Conservation (phyloP, 2,888 invertebrate species). For the Dicroscelio sp. region DNA sequence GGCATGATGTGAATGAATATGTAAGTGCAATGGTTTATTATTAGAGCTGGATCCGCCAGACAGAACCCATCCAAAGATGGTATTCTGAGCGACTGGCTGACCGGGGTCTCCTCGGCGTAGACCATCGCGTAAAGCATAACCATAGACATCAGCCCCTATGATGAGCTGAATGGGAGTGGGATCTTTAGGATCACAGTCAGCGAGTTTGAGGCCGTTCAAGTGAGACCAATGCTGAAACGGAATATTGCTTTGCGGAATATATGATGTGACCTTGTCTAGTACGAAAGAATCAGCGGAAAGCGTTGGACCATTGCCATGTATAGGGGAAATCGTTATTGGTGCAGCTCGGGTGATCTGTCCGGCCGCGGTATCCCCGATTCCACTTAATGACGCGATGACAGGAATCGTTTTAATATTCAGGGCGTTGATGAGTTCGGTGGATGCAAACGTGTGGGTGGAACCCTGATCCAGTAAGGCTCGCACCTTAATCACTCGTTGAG, state of each 20-base stretch:
- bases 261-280: no score
- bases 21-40: background rate
- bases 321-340: no score
- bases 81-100: slow-evolving; percentile 40
- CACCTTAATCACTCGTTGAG: background rate
- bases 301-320: no score
- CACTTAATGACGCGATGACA: background rate
- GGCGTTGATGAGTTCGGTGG: background rate
- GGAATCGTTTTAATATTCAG: background rate
- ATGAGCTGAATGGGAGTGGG: slow-evolving; percentile 4
- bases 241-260: no score
- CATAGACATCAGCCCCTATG: slow-evolving; percentile 44
- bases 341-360: no score
- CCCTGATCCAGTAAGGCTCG: slow-evolving; percentile 46
- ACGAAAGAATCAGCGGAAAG: no score
- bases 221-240: background rate
- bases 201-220: background rate
- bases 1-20: background rate
- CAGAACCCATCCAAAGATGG: slow-evolving; percentile 52
- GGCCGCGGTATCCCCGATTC: slow-evolving; percentile 12
- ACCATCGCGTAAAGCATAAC: background rate
- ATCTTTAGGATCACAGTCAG: background rate
- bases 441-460: slow-evolving; percentile 1
- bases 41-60: background rate
- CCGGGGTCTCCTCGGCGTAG: background rate